Conservation (phyloP, 1,140 invertebrate species). For the Caerostris extrusa region DNA sequence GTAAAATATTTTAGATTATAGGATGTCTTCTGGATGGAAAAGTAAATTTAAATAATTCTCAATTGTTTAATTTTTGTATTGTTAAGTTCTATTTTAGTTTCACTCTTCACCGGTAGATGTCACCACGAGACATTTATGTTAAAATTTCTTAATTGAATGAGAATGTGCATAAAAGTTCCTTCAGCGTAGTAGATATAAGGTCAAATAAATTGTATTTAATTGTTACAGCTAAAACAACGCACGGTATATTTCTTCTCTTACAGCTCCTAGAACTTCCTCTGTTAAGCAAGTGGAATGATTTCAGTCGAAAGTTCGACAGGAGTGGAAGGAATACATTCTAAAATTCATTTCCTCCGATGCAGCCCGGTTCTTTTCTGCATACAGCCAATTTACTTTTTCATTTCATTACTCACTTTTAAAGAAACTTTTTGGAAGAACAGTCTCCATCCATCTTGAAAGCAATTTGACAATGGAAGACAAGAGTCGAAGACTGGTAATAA, state of each 20-base stretch:
- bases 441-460: conserved; percentile 4
- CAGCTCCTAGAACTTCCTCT: no score
- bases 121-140: neutral
- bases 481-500: conserved; percentile 58
- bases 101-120: neutral
- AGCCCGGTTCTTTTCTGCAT: conserved; percentile 47
- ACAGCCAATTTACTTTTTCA: conserved; percentile 43
- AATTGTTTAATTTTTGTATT: neutral
- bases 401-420: conserved; percentile 52
- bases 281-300: no score
- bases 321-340: neutral
- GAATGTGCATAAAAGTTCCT: neutral
- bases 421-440: conserved; percentile 18
- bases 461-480: conserved; percentile 54
- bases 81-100: neutral
- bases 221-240: neutral
- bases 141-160: neutral
- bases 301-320: neutral
- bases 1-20: no score
- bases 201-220: neutral
- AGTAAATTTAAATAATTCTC: no score
- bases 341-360: no score
- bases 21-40: no score
- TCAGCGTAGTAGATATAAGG: neutral
- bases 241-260: neutral